phyloP scores from a whole-genome alignment of 2,888 invertebrate species.

The Drosophila histrio region DNA sequence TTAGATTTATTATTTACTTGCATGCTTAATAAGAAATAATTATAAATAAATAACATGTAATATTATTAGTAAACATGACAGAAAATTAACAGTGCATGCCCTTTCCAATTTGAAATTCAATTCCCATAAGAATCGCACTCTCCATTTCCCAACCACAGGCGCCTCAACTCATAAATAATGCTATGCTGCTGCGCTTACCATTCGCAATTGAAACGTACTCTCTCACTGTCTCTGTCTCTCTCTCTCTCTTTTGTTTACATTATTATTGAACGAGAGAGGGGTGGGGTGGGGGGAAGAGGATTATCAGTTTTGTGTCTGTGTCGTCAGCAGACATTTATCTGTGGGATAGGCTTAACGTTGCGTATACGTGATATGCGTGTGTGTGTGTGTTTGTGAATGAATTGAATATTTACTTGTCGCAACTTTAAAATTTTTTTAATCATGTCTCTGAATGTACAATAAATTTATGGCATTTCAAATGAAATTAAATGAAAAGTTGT shows the following conservation, averaged over 20 bases:
- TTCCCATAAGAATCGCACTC: slow-evolving; percentile 27
- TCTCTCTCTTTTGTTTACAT: slow-evolving; percentile 2
- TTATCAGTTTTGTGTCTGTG: slow-evolving; percentile 40
- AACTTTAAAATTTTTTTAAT: slow-evolving; percentile 26
- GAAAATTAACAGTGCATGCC: slow-evolving; percentile 39
- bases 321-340: slow-evolving; percentile 48
- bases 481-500: slow-evolving; percentile 3
- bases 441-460: slow-evolving; percentile 21
- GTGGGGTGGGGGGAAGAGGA: neutral
- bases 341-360: slow-evolving; percentile 32
- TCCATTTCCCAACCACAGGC: slow-evolving; percentile 49
- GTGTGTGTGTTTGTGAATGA: slow-evolving; percentile 12
- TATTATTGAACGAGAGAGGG: neutral
- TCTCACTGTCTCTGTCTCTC: too few species aligned
- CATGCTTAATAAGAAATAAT: too few species aligned
- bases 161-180: slow-evolving; percentile 61
- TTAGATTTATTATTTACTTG: slow-evolving; percentile 16
- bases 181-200: slow-evolving; percentile 52
- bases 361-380: slow-evolving; percentile 44
- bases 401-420: slow-evolving; percentile 26
- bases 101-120: neutral
- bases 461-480: slow-evolving; percentile 27
- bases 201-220: slow-evolving; percentile 34
- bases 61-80: slow-evolving; percentile 35
- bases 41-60: too few species aligned